A percentile compares a stretch with the other conserved stretches of the same genome.
These are phyloP conservation scores for Acleris laterana DNA, from an alignment of 2,888 invertebrate species.

Conservation along the genomic window DNA sequence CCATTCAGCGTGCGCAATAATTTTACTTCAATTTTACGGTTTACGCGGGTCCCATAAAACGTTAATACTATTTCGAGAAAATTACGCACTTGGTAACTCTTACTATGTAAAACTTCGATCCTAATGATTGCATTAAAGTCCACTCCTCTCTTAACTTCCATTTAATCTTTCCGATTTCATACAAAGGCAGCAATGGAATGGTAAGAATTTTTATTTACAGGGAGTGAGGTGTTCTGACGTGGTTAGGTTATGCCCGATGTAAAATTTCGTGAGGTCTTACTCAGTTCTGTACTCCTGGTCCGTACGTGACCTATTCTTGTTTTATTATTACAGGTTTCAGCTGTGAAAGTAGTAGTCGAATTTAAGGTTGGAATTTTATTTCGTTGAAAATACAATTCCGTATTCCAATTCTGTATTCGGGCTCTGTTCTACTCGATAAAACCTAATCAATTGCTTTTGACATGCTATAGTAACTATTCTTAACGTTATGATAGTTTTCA, in stretches of 20 bases:
- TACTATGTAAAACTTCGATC: background rate
- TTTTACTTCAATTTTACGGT: conserved; percentile 13
- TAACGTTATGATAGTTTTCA: no score
- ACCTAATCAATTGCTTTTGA: no score
- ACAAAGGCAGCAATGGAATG: background rate
- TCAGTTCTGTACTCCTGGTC: conserved; percentile 1
- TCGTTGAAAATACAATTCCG: no score
- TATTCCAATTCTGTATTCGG: no score
- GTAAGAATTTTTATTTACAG: background rate
- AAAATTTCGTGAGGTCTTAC: background rate
- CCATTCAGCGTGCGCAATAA: conserved; percentile 10
- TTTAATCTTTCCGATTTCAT: background rate
- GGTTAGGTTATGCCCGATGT: conserved; percentile 6
- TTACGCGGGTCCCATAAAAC: conserved; percentile 11
- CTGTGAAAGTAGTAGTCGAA: background rate
- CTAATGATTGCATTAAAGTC: background rate
- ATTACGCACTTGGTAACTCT: conserved; percentile 8
- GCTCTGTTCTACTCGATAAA: no score
- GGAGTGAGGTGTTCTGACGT: background rate
- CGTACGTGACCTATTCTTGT: conserved; percentile 2
- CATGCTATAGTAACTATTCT: no score
- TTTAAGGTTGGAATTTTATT: no score
- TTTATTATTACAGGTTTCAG: background rate
- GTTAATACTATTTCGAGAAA: conserved; percentile 10
- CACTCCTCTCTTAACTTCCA: background rate